These are phyloP conservation scores for Sericinus montela DNA, from an alignment of 2,888 invertebrate genomes.

Conservation along the genomic window DNA sequence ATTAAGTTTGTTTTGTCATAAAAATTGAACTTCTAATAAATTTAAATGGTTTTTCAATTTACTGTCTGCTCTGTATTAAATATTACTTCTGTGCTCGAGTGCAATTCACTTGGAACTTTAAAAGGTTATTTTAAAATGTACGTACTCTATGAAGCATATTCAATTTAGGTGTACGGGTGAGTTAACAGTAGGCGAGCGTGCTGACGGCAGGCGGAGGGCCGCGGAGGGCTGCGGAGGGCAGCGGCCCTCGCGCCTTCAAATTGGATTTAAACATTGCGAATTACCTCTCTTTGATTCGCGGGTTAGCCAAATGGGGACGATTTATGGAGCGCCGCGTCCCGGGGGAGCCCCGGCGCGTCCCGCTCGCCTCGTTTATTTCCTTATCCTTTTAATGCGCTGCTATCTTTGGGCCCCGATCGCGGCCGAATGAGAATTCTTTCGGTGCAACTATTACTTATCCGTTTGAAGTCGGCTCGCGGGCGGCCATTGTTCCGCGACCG, in stretches of 20 bases:
- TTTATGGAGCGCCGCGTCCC: constrained; percentile 57
- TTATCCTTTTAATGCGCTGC: constrained; percentile 60
- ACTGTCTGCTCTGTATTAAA: too few relatives aligned
- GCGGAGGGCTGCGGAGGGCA: constrained; percentile 10
- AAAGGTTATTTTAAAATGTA: too few relatives aligned
- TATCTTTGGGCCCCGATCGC: constrained; percentile 60
- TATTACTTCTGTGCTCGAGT: too few relatives aligned
- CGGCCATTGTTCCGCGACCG: neutral
- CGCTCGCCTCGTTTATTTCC: constrained; percentile 56
- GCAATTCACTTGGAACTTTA: too few relatives aligned
- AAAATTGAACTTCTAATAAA: too few relatives aligned
- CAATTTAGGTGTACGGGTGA: constrained; percentile 15
- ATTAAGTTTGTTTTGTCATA: too few relatives aligned
- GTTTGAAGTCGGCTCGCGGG: constrained; percentile 29
- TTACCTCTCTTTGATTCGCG: constrained; percentile 74
- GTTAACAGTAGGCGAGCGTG: constrained; percentile 5
- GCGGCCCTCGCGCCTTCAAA: constrained; percentile 41
- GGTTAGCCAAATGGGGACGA: constrained; percentile 72
- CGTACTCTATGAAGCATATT: constrained; percentile 18
- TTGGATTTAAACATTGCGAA: constrained; percentile 75
- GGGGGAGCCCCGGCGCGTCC: constrained; percentile 19
- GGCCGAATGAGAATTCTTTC: constrained; percentile 33
- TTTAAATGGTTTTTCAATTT: too few relatives aligned
- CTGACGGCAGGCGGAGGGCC: constrained; percentile 19
- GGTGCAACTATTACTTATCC: constrained; percentile 31